Base-by-base conservation (phyloP, 2,113 vertebrate species). In the Clarias batrachus region DNA sequence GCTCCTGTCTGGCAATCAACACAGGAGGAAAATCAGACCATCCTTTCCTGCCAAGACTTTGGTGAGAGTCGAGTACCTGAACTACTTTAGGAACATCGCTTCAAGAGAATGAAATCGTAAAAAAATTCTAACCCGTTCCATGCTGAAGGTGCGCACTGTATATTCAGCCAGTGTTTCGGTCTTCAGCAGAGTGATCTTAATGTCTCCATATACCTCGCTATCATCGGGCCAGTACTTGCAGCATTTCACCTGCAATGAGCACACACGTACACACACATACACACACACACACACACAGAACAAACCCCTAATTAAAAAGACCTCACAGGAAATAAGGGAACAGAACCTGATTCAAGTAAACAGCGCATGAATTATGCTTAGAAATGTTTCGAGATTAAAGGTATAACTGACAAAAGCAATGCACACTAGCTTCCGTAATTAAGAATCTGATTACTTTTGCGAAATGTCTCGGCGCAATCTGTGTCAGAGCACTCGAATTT, bases 181-280 rank as follows among this genome's bases (percentile, higher is more conserved):
- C 93, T 97, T 96, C 93, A 98, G 92, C 63, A 98, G 93, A 0
- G 97, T 97, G 91, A 99, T 97, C 93, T 97, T 98, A 91, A 99
- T 99, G 95, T 99, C 98, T 54, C 98, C 97, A 0, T 99, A 99
- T 92, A 97, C 95, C 89, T 98, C 98, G 0, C 97, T 97, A 93
- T 97, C 97, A 82, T 99, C 98, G 0, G 98, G 98, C 98, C 98
- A 99, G 89, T 99, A 99, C 86, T 98, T 97, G 62, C 96, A 97
- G 91, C 97, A 99, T 41, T 99, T 99, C 90, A 99, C 97, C 98
- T 99, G 92, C 16, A 52, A 89, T 14, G 68, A 56, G 63, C 54
- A 81, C 54, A 87, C 74, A 81, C 0, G 78, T 23, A 81, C 54
- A 82, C 56, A 82, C 37, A 89, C 79, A 85, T 60, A 37, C 59